Evolutionary conservation across 2,888 invertebrate species (phyloP).

Genomic region (Eurytoma californica): DNA sequence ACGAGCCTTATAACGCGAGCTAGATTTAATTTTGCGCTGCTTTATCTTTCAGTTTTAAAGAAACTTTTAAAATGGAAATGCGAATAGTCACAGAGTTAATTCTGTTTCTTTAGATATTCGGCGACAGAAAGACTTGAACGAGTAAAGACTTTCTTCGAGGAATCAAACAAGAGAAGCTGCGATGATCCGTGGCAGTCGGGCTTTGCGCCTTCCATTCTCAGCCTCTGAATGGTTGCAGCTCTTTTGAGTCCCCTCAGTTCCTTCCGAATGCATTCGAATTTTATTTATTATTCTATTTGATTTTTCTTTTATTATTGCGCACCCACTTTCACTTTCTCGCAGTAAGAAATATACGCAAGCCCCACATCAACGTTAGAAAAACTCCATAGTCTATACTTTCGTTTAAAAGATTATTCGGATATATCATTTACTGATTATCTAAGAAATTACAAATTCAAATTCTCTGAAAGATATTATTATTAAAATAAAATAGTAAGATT

Average conservation of each 20-base stretch:
- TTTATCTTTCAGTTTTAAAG: too few relatives aligned
- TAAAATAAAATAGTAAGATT: too few relatives aligned
- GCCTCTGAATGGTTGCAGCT: conserved; percentile 53
- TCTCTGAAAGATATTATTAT: too few relatives aligned
- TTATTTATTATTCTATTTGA: conserved; percentile 18
- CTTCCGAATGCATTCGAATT: conserved; percentile 24
- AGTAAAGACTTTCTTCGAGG: conserved; percentile 37
- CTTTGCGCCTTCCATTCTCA: conserved; percentile 50
- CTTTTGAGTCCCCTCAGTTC: conserved; percentile 45
- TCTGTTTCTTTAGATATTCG: background rate
- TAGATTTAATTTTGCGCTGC: too few relatives aligned
- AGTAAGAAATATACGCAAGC: conserved; percentile 8
- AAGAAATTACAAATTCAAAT: too few relatives aligned
- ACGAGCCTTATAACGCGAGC: too few relatives aligned
- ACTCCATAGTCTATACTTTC: background rate
- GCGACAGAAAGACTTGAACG: conserved; percentile 18
- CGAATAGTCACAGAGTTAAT: background rate
- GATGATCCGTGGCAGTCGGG: conserved; percentile 53
- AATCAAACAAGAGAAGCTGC: conserved; percentile 51
- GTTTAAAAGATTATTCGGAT: too few relatives aligned
- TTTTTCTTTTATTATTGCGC: conserved; percentile 6
- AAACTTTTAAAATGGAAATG: too few relatives aligned
- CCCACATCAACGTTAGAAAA: conserved; percentile 23
- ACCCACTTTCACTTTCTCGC: conserved; percentile 14
- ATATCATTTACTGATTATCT: too few relatives aligned